phyloP scores from a whole-genome alignment of 2,888 invertebrate species.

The Drosophila falleni region DNA sequence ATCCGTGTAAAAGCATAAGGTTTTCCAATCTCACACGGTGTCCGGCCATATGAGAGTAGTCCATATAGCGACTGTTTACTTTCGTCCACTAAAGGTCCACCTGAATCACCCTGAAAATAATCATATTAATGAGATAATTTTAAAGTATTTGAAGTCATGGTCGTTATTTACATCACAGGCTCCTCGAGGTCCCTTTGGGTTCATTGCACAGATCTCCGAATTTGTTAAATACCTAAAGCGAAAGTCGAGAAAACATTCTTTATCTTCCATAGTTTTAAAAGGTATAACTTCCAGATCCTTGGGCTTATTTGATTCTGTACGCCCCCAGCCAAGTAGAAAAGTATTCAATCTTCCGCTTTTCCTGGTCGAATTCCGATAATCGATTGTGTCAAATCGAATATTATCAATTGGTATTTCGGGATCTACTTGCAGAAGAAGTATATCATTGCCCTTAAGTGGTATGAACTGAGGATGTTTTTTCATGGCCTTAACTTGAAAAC shows the following conservation, averaged over 20 bases:
- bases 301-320: constrained; percentile 31
- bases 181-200: constrained; percentile 66
- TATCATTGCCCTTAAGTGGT: constrained; percentile 74
- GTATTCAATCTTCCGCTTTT: constrained; percentile 12
- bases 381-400: constrained; percentile 42
- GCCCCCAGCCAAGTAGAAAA: constrained; percentile 82
- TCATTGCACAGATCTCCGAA: constrained; percentile 81
- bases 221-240: constrained; percentile 67
- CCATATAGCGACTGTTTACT: constrained; percentile 68
- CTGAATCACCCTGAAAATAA: constrained; percentile 82
- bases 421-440: constrained; percentile 73
- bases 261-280: constrained; percentile 72
- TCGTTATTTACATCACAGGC: constrained; percentile 80
- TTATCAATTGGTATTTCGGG: constrained; percentile 67
- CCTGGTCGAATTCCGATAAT: constrained; percentile 29
- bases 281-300: constrained; percentile 66
- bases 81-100: constrained; percentile 79
- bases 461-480: constrained; percentile 69
- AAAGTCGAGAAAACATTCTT: constrained; percentile 50
- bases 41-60: constrained; percentile 81
- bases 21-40: constrained; percentile 43
- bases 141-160: neutral
- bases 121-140: neutral
- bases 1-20: constrained; percentile 70
- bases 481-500: constrained; percentile 60